phyloP scores from a whole-genome alignment of 2,888 invertebrate species.

The Eristalis arbustorum region DNA sequence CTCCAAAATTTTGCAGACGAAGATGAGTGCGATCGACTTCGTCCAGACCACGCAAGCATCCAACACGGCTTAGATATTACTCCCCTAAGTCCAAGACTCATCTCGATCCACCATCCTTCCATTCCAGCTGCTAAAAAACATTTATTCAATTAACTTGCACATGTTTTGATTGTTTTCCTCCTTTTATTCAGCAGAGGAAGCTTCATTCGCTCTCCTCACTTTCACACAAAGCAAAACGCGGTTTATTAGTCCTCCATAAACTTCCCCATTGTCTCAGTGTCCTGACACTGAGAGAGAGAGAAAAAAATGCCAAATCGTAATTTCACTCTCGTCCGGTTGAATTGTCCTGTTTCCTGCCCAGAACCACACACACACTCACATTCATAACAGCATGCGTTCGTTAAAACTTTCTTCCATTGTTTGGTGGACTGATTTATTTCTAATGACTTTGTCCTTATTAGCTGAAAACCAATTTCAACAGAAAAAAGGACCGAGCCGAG shows the following conservation, averaged over 20 bases:
- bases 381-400: slow-evolving; percentile 42
- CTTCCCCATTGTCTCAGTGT: slow-evolving; percentile 42
- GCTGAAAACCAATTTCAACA: slow-evolving; percentile 73
- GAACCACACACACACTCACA: background rate
- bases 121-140: background rate
- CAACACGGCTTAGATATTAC: too few relatives aligned
- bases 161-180: background rate
- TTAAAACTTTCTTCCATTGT: slow-evolving; percentile 71
- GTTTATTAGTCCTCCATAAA: slow-evolving; percentile 59
- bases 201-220: slow-evolving; percentile 29
- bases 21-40: too few relatives aligned
- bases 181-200: background rate
- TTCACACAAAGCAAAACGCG: slow-evolving; percentile 32
- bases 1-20: too few relatives aligned
- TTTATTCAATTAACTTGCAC: background rate
- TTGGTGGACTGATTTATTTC: slow-evolving; percentile 73
- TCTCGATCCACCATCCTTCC: background rate
- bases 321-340: slow-evolving; percentile 55
- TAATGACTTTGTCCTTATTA: slow-evolving; percentile 74
- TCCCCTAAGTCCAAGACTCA: too few relatives aligned
- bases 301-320: slow-evolving; percentile 49
- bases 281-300: slow-evolving; percentile 4
- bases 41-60: too few relatives aligned
- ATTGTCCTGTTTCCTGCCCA: slow-evolving; percentile 7
- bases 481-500: slow-evolving; percentile 45